A percentile compares a stretch with the other conserved stretches of the same genome.
These are phyloP conservation scores for Nomada lathburiana DNA, from an alignment of 2,888 invertebrate genomes.

Conservation along the genomic window DNA sequence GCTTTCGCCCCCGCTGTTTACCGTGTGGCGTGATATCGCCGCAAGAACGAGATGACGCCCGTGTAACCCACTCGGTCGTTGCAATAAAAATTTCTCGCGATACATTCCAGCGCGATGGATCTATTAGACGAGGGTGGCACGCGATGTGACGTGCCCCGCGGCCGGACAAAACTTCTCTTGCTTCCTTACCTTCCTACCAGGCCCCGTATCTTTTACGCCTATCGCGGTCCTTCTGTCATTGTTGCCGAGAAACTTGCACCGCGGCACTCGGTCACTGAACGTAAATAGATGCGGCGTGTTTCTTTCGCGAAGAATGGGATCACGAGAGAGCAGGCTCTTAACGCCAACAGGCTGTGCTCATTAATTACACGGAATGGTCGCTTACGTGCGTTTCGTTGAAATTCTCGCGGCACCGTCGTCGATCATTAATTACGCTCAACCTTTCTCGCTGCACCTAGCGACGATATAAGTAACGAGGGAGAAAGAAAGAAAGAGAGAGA, in stretches of 20 bases:
- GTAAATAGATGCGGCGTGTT: slow-evolving; percentile 10
- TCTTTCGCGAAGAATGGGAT: slow-evolving; percentile 17
- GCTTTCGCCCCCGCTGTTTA: slow-evolving; percentile 12
- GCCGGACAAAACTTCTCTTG: slow-evolving; percentile 61
- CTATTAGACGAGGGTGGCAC: slow-evolving; percentile 57
- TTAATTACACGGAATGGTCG: slow-evolving; percentile 27
- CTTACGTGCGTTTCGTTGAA: slow-evolving; percentile 5
- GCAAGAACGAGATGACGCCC: neutral
- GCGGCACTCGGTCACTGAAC: neutral
- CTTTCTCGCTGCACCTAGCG: neutral
- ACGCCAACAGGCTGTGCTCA: slow-evolving; percentile 22
- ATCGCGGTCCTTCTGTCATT: slow-evolving; percentile 56
- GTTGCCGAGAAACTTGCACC: slow-evolving; percentile 35
- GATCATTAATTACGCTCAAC: slow-evolving; percentile 22
- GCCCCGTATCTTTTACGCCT: slow-evolving; percentile 56
- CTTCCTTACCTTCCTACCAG: slow-evolving; percentile 32
- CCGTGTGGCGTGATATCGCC: slow-evolving; percentile 26
- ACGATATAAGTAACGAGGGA: neutral
- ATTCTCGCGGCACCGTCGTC: slow-evolving; percentile 7
- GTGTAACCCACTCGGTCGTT: slow-evolving; percentile 6
- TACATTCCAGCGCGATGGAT: slow-evolving; percentile 59
- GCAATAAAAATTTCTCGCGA: slow-evolving; percentile 51
- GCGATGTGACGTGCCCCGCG: slow-evolving; percentile 69
- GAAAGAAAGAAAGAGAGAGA: neutral
- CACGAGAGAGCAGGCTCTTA: neutral